Conservation (phyloP, 2,797 vertebrate genomes). For the Amblyopsis hoosieri region DNA sequence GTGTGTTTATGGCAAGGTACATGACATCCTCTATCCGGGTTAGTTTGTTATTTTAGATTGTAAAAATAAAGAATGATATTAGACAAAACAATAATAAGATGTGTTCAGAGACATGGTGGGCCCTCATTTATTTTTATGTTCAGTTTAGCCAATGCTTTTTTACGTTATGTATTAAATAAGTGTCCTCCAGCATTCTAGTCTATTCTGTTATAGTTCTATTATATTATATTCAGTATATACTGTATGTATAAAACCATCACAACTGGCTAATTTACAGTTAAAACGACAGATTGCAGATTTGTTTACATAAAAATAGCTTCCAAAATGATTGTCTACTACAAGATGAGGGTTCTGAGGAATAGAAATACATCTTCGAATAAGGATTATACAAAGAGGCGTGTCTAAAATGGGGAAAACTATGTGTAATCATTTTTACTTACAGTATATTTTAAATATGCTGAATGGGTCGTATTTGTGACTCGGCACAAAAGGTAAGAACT, state of each 20-base stretch:
- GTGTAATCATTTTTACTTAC: too few species aligned
- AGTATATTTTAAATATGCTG: too few species aligned
- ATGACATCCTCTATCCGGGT: background rate
- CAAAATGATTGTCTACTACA: background rate
- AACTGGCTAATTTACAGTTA: constrained; percentile 1
- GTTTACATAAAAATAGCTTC: background rate
- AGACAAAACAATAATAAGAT: background rate
- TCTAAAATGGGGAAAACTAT: too few species aligned
- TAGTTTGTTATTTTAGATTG: too few species aligned
- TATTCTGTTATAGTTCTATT: background rate
- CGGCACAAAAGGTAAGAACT: constrained; percentile 42
- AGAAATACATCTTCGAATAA: background rate
- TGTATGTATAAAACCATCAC: background rate
- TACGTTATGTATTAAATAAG: background rate
- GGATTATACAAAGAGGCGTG: background rate
- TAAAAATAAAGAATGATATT: background rate
- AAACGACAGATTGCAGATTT: background rate
- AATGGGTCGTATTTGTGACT: constrained; percentile 38
- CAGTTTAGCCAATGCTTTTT: background rate
- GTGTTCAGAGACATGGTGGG: background rate
- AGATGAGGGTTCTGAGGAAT: background rate
- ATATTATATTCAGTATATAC: background rate
- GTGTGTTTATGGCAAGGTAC: constrained; percentile 18
- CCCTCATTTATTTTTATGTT: background rate
- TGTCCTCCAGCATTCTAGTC: constrained; percentile 8